These are phyloP conservation scores for Papilio protenor DNA, from an alignment of 2,888 invertebrate genomes.

Conservation along the genomic window DNA sequence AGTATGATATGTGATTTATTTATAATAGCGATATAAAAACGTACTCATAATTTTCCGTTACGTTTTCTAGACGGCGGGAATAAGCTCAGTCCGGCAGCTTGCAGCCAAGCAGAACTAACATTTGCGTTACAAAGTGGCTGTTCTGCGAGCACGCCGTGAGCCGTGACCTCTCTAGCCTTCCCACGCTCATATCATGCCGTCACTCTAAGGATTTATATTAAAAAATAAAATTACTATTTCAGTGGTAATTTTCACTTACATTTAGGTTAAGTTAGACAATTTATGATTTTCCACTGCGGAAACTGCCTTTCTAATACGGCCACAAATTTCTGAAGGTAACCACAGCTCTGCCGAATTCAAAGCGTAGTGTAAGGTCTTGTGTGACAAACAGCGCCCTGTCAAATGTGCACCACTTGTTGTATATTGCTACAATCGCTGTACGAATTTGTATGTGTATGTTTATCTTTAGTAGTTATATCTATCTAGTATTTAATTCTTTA, in stretches of 20 bases:
- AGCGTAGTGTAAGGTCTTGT: too few relatives aligned
- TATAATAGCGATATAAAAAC: background rate
- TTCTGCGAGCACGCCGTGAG: background rate
- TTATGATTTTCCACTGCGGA: too few relatives aligned
- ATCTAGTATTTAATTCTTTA: too few relatives aligned
- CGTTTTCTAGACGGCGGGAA: background rate
- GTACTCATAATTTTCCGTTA: background rate
- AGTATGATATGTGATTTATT: background rate
- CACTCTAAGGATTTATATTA: background rate
- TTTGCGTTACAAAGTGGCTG: constrained; percentile 2
- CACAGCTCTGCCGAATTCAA: background rate
- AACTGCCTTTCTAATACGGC: too few relatives aligned
- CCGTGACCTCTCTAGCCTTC: too few relatives aligned
- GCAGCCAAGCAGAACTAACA: background rate
- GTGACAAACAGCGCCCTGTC: too few relatives aligned
- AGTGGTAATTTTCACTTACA: background rate
- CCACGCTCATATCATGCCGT: background rate
- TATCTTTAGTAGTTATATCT: too few relatives aligned
- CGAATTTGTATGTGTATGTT: too few relatives aligned
- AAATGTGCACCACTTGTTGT: too few relatives aligned
- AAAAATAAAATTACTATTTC: background rate
- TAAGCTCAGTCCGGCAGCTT: background rate
- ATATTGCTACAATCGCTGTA: too few relatives aligned
- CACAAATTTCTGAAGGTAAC: too few relatives aligned
- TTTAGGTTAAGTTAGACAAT: too few relatives aligned